Evolutionary conservation across 2,113 vertebrate genomes (phyloP).

Genomic region (Syngnathus scovelli): DNA sequence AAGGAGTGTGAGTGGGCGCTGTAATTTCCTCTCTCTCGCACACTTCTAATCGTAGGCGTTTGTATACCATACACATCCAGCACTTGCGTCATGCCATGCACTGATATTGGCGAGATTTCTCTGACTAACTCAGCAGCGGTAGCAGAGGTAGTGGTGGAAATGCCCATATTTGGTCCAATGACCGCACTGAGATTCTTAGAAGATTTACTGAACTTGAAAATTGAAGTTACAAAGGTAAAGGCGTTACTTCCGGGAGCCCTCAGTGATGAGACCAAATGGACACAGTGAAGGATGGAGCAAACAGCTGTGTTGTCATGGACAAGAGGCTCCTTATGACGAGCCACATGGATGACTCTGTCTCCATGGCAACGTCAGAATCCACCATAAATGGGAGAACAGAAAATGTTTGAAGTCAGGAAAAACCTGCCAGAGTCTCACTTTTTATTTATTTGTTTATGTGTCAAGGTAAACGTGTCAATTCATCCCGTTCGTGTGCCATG

Average conservation of each 20-base stretch:
- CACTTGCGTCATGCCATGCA: conserved; percentile 46
- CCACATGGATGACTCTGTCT: conserved; percentile 59
- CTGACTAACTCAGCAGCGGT: conserved; percentile 13
- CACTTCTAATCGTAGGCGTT: conserved; percentile 52
- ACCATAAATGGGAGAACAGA: conserved; percentile 33
- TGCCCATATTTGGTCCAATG: conserved; percentile 17
- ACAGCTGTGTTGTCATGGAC: conserved; percentile 62
- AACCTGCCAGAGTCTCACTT: conserved; percentile 40
- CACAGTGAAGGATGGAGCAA: conserved; percentile 53
- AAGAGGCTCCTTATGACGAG: conserved; percentile 55
- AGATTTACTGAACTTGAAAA: not conserved
- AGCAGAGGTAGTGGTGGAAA: conserved; percentile 25
- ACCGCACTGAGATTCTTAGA: not conserved
- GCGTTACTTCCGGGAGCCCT: not conserved
- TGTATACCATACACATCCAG: conserved; percentile 38
- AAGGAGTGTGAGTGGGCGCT: conserved; percentile 51
- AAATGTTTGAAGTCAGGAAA: conserved; percentile 26
- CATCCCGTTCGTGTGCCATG: not conserved
- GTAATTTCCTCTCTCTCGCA: conserved; percentile 48
- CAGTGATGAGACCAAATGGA: conserved; percentile 25
- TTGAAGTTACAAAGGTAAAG: not conserved
- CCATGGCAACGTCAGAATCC: conserved; percentile 50
- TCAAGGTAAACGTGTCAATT: not conserved
- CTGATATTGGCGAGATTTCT: conserved; percentile 25
- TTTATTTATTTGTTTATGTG: not conserved